Evolutionary conservation across 2,797 vertebrate genomes (phyloP).

Genomic region (Clarias laeviceps): DNA sequence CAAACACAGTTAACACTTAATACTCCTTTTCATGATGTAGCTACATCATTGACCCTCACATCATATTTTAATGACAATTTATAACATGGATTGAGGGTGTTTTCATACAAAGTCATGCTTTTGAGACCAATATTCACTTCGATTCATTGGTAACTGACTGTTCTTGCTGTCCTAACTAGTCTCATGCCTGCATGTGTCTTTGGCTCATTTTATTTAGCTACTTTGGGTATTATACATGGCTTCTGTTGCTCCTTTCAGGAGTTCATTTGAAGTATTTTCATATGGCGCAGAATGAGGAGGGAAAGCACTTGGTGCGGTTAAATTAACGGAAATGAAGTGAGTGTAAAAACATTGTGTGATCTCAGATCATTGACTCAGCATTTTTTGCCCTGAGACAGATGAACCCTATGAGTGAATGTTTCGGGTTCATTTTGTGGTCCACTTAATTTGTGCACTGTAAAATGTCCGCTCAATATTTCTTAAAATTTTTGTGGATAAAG

Average conservation of each 20-base stretch:
- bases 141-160: background rate
- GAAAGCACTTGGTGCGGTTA: background rate
- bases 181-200: background rate
- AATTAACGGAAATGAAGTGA: background rate
- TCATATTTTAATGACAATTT: background rate
- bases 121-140: background rate
- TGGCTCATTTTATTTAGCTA: background rate
- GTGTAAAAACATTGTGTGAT: slow-evolving; percentile 1
- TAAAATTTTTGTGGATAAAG: background rate
- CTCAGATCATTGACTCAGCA: background rate
- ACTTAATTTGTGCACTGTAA: background rate
- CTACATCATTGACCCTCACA: background rate
- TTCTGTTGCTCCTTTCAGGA: background rate
- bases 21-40: background rate
- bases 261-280: background rate
- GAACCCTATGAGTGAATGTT: background rate
- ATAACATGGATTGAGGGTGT: background rate
- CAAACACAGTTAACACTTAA: background rate
- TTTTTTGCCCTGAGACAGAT: background rate
- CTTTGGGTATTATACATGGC: background rate
- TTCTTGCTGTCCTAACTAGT: background rate
- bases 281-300: background rate
- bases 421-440: background rate
- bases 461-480: background rate
- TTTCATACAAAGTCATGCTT: background rate